phyloP scores from a whole-genome alignment of 2,888 invertebrate genomes.

The Aleiodes leptofemur region DNA sequence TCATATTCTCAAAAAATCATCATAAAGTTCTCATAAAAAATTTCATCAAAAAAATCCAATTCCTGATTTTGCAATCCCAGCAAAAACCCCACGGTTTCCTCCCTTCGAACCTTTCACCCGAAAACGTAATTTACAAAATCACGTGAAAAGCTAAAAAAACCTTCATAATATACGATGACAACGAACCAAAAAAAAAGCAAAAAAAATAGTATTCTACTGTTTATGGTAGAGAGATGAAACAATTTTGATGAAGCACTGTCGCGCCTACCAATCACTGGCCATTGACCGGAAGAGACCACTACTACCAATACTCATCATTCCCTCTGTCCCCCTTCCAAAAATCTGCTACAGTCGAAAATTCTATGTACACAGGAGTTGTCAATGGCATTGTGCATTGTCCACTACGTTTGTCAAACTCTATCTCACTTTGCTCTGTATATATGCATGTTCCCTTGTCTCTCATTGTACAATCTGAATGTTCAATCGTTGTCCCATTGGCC shows the following conservation, averaged over 20 bases:
- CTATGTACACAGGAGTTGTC: conserved; percentile 23
- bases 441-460: too few species aligned
- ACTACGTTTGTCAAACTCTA: conserved; percentile 21
- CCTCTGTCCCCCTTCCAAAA: conserved; percentile 19
- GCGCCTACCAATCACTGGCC: conserved; percentile 43
- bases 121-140: too few species aligned
- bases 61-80: too few species aligned
- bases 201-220: too few species aligned
- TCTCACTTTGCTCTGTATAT: neutral
- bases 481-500: conserved; percentile 39
- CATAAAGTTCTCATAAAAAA: too few species aligned
- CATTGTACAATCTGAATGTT: conserved; percentile 32
- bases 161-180: neutral
- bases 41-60: too few species aligned
- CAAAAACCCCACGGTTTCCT: too few species aligned
- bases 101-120: too few species aligned
- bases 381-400: conserved; percentile 19
- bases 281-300: conserved; percentile 49
- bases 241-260: conserved; percentile 45
- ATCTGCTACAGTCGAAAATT: conserved; percentile 42
- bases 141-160: neutral
- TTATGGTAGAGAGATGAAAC: conserved; percentile 39
- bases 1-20: too few species aligned
- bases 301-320: conserved; percentile 36
- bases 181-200: neutral